Percentiles rank a stretch among this genome's conserved stretches.
Evolutionary conservation across 2,113 vertebrate genomes (phyloP).

Genomic region (Muntiacus muntjak): DNA sequence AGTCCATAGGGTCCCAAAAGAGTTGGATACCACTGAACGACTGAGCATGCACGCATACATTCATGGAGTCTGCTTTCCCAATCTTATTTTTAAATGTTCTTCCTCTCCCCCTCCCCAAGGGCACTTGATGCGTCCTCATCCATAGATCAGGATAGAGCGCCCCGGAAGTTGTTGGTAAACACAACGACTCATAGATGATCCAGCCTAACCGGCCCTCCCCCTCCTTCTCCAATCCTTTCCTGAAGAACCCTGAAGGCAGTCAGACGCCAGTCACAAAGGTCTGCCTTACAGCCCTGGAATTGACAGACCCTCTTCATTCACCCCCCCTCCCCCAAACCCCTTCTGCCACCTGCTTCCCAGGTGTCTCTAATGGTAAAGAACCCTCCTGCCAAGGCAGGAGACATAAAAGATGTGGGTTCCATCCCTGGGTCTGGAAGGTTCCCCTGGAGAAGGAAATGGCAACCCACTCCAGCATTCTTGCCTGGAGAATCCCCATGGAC

Average conservation of each 20-base stretch:
- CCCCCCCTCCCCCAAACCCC: background rate
- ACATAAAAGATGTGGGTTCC: background rate
- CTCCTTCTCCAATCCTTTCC: background rate
- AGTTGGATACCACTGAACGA: background rate
- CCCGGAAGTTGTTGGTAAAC: background rate
- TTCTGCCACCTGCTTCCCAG: background rate
- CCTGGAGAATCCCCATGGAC: background rate
- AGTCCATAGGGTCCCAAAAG: background rate
- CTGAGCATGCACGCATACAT: background rate
- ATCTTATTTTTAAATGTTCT: background rate
- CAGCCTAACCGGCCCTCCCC: rapidly evolving
- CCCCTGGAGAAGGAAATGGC: background rate
- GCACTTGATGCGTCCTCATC: background rate
- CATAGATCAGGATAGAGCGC: background rate
- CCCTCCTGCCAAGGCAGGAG: background rate
- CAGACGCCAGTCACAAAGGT: background rate
- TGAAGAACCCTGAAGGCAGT: background rate
- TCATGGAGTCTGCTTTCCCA: rapidly evolving
- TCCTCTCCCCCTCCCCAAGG: background rate
- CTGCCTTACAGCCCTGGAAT: background rate
- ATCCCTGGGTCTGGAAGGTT: background rate
- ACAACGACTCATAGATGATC: background rate
- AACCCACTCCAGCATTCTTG: background rate
- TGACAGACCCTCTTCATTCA: background rate
- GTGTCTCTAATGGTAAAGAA: background rate